Evolutionary conservation across 2,888 invertebrate genomes (phyloP), one percentile per base, ranked within the genome.

Genomic region (Ecdyonurus torrentis): DNA sequence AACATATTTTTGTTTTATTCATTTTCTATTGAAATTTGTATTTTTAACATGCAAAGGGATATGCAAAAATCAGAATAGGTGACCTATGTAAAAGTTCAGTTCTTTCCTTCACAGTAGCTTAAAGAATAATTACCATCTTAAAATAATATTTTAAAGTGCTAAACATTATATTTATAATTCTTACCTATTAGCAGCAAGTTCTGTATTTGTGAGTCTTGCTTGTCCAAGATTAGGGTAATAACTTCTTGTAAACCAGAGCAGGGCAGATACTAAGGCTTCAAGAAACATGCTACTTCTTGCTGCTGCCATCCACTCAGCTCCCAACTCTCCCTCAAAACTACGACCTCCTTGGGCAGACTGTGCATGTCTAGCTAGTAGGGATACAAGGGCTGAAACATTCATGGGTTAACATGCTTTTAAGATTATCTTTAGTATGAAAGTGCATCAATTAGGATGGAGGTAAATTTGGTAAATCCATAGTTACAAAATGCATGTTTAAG

Each of bases 251-350:
- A 85, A 91, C 74, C 91, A 89, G 63, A 92, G 76, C 70, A 89
- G 87, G 55, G 89, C 78, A 1, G 86, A 80, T 64, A 86, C 80
- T 37, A 91, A 75, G 15, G 89, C 83, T 74, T 92, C 91, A 62
- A 92, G 75, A 69, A 89, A 87, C 83, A 89, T 91, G 71, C 84
- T 86, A 50, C 86, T 87, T 19, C 87, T 78, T 71, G 85, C 87
- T 63, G 82, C 82, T 5, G 64, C 64, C 58, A 64, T 66, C 62
- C 67, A 66, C 58, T 65, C 66, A 20, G 67, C 65, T 63, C 66
- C 77, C 7, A 85, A 74, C 53, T 83, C 83, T 1, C 85, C 85
- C 5, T 76, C 75, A 69, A 84, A 86, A 19, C 81, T 83, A 67
- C 81, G 77, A 7, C 85, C 55, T 20, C 55, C 22, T 7, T 55